Conservation (phyloP, 2,888 invertebrate species). For the Melieria crassipennis region DNA sequence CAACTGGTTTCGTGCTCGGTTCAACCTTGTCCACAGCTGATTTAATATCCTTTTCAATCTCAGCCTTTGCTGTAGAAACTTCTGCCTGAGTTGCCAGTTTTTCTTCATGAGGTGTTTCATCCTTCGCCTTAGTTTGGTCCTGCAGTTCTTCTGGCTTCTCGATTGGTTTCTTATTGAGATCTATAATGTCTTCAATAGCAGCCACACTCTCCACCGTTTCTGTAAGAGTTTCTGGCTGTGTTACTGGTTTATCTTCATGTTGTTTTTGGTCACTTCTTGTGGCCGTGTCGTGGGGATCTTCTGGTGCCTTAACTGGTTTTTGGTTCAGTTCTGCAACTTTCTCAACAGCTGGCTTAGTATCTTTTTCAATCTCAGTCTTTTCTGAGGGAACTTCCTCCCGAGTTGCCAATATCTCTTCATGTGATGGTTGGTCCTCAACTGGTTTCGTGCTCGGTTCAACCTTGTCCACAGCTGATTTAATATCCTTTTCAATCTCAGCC, state of each 20-base stretch:
- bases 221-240: not conserved
- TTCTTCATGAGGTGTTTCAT: constrained; percentile 23
- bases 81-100: constrained; percentile 13
- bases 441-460: constrained; percentile 16
- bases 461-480: constrained; percentile 18
- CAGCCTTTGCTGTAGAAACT: constrained; percentile 19
- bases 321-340: not conserved
- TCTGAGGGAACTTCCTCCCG: constrained; percentile 33
- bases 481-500: constrained; percentile 6
- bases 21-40: constrained; percentile 13
- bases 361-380: not conserved
- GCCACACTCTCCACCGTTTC: constrained; percentile 7
- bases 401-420: constrained; percentile 43
- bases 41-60: constrained; percentile 18
- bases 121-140: constrained; percentile 5
- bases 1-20: constrained; percentile 10
- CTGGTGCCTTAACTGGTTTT: not conserved
- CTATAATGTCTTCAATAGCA: constrained; percentile 28
- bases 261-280: not conserved
- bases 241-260: constrained; percentile 25
- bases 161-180: not conserved
- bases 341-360: no score
- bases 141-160: constrained; percentile 25
- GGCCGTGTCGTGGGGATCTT: not conserved
- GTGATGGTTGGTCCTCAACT: constrained; percentile 4